A percentile compares a stretch with the other conserved stretches of the same genome.
Evolutionary conservation across 1,140 invertebrate genomes (phyloP).

Genomic region (Argopecten irradians): DNA sequence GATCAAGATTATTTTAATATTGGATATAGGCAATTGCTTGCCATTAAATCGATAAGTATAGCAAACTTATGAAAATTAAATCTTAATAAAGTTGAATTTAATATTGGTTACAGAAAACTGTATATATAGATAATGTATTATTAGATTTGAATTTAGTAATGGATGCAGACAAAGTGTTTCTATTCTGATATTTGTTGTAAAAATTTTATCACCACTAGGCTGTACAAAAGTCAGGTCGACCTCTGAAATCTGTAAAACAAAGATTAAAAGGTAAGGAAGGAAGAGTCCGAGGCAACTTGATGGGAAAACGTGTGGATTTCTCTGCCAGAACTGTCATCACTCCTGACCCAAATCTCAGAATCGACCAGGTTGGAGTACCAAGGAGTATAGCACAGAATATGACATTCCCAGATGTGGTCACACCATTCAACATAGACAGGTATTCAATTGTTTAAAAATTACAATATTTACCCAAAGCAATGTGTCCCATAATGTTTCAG

Average conservation of each 20-base stretch:
- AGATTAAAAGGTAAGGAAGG: constrained; percentile 93
- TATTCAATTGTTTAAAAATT: constrained; percentile 68
- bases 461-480: neutral
- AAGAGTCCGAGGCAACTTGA: constrained; percentile 97
- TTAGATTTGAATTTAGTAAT: no score
- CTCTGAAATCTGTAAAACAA: constrained; percentile 96
- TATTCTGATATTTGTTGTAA: no score
- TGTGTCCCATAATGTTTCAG: no score
- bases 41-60: no score
- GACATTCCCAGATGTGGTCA: constrained; percentile 99
- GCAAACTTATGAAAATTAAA: no score
- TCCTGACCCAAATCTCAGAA: constrained; percentile 98
- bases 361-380: constrained; percentile 98
- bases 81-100: no score
- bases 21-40: no score
- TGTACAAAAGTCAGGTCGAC: constrained; percentile 99
- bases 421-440: constrained; percentile 98
- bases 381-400: constrained; percentile 99
- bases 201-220: constrained; percentile 79
- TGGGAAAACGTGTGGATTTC: constrained; percentile 99
- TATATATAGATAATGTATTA: no score
- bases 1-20: no score
- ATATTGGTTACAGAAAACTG: no score
- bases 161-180: no score
- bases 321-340: constrained; percentile 99